Conservation (phyloP, 2,888 invertebrate genomes). For the Dendrolimus pini region DNA sequence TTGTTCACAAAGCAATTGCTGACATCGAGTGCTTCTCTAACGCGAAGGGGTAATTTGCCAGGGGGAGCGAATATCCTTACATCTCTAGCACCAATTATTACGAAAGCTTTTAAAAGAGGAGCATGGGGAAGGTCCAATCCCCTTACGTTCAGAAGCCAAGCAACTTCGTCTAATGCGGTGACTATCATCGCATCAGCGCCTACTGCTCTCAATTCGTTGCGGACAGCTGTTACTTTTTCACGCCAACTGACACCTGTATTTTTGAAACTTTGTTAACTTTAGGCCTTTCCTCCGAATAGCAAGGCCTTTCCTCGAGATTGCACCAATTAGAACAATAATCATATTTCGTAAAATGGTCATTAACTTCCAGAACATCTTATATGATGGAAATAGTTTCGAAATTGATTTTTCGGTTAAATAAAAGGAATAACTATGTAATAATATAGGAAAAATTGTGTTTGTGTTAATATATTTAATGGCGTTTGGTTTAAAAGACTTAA, state of each 20-base stretch:
- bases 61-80: constrained; percentile 83
- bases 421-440: too few relatives aligned
- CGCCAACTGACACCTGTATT: constrained; percentile 82
- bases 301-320: too few relatives aligned
- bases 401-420: too few relatives aligned
- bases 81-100: constrained; percentile 79
- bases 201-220: constrained; percentile 77
- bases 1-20: constrained; percentile 78
- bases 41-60: constrained; percentile 77
- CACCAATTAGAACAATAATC: too few relatives aligned
- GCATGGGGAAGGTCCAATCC: constrained; percentile 89
- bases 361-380: too few relatives aligned
- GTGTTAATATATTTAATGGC: too few relatives aligned
- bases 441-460: too few relatives aligned
- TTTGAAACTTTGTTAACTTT: background rate
- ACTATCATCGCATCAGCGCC: constrained; percentile 87
- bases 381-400: too few relatives aligned
- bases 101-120: constrained; percentile 87
- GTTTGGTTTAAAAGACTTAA: too few relatives aligned
- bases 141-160: constrained; percentile 93
- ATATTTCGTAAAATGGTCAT: too few relatives aligned
- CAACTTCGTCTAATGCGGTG: constrained; percentile 89
- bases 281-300: too few relatives aligned
- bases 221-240: constrained; percentile 82
- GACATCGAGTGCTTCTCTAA: constrained; percentile 66